Conservation (phyloP, 2,888 invertebrate genomes). For the Orgyia antiqua region DNA sequence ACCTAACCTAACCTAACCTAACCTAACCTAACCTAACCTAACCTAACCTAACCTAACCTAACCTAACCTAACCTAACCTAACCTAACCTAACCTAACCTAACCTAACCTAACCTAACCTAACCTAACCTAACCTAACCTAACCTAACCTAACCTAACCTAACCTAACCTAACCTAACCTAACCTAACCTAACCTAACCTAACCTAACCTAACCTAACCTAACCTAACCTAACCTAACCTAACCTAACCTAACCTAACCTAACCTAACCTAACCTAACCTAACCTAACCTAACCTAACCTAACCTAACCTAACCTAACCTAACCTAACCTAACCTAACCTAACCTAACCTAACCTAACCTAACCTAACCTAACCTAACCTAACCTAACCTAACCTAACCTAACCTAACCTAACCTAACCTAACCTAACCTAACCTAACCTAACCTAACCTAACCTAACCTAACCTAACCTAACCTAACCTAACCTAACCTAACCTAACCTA, state of each 20-base stretch:
- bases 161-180: conserved; percentile 9
- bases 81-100: conserved; percentile 12
- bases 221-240: no score
- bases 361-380: conserved; percentile 6
- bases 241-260: no score
- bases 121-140: conserved; percentile 12
- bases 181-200: conserved; percentile 12
- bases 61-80: conserved; percentile 8
- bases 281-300: conserved; percentile 2
- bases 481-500: conserved; percentile 11
- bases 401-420: no score
- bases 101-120: conserved; percentile 11
- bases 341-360: no score
- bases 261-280: conserved; percentile 8
- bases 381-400: conserved; percentile 10
- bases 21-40: no score
- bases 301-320: no score
- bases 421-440: conserved; percentile 12
- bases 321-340: no score
- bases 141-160: conserved; percentile 10
- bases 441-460: conserved; percentile 13
- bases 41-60: background rate
- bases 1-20: no score
- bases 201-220: conserved; percentile 6
- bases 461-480: conserved; percentile 16